Evolutionary conservation across 2,797 vertebrate species (phyloP).

Genomic region (Vipera ursinii): DNA sequence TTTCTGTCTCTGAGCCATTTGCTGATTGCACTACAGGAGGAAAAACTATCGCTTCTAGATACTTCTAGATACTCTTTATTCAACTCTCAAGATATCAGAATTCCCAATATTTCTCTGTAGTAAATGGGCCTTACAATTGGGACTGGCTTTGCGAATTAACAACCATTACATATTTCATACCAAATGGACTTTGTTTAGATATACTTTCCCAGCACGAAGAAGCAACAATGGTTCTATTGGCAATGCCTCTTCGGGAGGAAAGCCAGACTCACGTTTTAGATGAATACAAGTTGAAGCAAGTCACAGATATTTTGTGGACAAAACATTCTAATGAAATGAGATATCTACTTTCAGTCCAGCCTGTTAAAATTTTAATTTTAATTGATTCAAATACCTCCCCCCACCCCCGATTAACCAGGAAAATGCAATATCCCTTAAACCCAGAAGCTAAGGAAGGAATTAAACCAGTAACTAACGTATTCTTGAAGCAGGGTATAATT

Average conservation of each 20-base stretch:
- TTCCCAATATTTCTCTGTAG: not conserved
- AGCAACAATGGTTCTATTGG: not conserved
- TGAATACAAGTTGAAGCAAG: not conserved
- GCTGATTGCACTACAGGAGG: not conserved
- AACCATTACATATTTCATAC: not conserved
- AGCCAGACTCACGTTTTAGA: not conserved
- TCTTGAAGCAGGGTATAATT: not conserved
- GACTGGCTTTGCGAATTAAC: not conserved
- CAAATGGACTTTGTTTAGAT: not conserved
- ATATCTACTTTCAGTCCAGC: not conserved
- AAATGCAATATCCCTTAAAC: not conserved
- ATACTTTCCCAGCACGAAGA: not conserved
- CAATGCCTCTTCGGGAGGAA: not conserved
- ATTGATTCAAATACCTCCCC: not conserved
- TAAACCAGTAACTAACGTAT: not conserved
- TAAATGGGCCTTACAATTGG: not conserved
- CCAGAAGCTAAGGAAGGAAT: not conserved
- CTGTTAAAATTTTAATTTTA: not conserved
- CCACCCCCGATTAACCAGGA: not conserved
- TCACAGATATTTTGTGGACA: not conserved
- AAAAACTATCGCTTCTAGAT: not conserved
- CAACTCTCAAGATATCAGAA: not conserved
- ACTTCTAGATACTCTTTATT: not conserved
- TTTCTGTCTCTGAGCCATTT: not conserved
- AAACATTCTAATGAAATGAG: not conserved